Conservation (phyloP, 2,888 invertebrate genomes). For the Cactoblastis cactorum region DNA sequence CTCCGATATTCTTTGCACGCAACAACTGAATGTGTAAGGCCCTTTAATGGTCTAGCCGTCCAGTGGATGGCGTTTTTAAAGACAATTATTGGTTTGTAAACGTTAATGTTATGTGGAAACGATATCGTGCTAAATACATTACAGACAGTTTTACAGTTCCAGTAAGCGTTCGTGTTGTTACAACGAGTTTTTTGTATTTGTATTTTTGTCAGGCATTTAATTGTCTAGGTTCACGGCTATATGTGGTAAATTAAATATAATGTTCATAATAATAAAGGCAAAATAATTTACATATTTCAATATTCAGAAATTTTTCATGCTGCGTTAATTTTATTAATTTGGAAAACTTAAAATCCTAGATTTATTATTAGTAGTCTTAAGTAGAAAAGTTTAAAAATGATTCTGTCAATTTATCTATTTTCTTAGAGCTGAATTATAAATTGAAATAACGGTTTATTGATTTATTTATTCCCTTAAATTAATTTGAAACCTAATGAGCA, state of each 20-base stretch:
- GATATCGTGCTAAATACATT: constrained; percentile 2
- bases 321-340: no score
- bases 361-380: no score
- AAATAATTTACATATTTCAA: no score
- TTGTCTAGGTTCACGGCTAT: background rate
- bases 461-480: constrained; percentile 4
- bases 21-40: background rate
- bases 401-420: no score
- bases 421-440: background rate
- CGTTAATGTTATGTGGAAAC: constrained; percentile 8
- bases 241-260: background rate
- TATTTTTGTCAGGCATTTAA: background rate
- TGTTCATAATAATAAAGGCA: no score
- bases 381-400: no score
- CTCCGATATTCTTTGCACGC: background rate
- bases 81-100: constrained; percentile 13
- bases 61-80: constrained; percentile 2
- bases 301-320: no score
- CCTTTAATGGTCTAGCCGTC: background rate
- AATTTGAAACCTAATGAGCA: constrained; percentile 35
- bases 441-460: background rate
- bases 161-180: constrained; percentile 3
- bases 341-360: no score
- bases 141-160: constrained; percentile 2
- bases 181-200: constrained; percentile 4